phyloP scores from a whole-genome alignment of 2,888 invertebrate species.

The Monochamus alternatus region DNA sequence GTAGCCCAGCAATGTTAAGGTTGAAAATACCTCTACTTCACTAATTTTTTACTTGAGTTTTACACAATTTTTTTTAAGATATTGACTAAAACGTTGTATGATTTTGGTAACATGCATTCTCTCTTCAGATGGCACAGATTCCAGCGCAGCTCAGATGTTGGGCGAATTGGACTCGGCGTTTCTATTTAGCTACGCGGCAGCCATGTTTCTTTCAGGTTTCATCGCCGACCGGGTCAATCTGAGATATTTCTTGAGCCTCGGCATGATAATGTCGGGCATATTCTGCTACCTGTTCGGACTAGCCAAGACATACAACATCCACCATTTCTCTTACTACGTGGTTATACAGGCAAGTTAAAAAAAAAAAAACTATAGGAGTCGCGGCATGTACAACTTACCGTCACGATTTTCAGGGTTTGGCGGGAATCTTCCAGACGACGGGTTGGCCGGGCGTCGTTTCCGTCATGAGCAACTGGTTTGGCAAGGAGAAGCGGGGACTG shows the following conservation, averaged over 20 bases:
- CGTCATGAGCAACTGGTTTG: conserved; percentile 97
- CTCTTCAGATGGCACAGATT: conserved; percentile 76
- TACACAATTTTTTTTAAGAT: no score
- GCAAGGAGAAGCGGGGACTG: conserved; percentile 89
- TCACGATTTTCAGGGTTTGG: conserved; percentile 75
- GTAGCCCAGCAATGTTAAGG: no score
- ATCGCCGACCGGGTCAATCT: conserved; percentile 94
- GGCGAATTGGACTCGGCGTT: conserved; percentile 94
- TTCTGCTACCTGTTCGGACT: conserved; percentile 93
- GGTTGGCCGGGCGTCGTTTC: conserved; percentile 98
- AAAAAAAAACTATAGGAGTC: not conserved
- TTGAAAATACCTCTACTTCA: no score
- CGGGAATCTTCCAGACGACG: conserved; percentile 92
- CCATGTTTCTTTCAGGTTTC: conserved; percentile 94
- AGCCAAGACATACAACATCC: conserved; percentile 86
- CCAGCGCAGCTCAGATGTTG: conserved; percentile 83
- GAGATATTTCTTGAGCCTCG: conserved; percentile 90
- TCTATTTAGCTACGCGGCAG: conserved; percentile 91
- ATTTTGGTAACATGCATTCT: not conserved
- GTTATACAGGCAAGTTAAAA: conserved; percentile 79
- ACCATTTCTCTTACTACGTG: conserved; percentile 87
- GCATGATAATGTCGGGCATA: conserved; percentile 91
- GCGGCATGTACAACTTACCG: not conserved
- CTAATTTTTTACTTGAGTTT: no score
- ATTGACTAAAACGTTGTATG: no score